Evolutionary conservation across 2,888 invertebrate genomes (phyloP), one percentile per base, ranked within the genome.

Genomic region (Abrostola triplasia): DNA sequence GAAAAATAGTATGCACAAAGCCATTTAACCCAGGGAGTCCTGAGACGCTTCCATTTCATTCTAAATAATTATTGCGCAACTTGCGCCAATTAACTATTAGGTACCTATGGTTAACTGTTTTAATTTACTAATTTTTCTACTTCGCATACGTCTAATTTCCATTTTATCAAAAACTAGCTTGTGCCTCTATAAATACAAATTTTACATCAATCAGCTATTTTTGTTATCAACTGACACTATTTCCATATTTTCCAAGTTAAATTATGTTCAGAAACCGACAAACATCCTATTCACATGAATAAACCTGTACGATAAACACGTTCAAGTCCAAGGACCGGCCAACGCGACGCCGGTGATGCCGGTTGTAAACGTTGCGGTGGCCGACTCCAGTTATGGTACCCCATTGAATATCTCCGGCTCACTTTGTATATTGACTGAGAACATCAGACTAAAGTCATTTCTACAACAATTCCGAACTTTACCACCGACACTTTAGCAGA

Each of bases 191-290:
- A 24, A 24, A 24, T 24, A 24, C 4, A 24, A 1, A 24, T 24
- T 24, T 24, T 24, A 24, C 24, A 24, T 24, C 24, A 2, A 24
- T 24, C 24, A 24, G 24, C 24, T 24, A 24, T 24, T 24, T 1
- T 24, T 24, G 24, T 24, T 24, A 4, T 24, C 1, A 24, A 41
- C 49, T 44, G 48, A n/a, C 44, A 2, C 48, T 24, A 70, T 71
- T 70, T 70, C 60, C 57, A 66, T 70, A 47, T 71, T 66, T 61
- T 70, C 55, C 56, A 11, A 9, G 51, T 58, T 44, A 48, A 51
- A 48, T 66, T 66, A 61, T 61, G 52, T 11, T 58, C 37, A 8
- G 59, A 6, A 54, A 2, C 36, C 49, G 44, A 62, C 52, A 70
- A 52, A 70, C 49, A 55, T 66, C 36, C 41, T 47, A 50, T 50